These are phyloP conservation scores for Parnassius apollo DNA, from an alignment of 2,888 invertebrate genomes.

Conservation along the genomic window DNA sequence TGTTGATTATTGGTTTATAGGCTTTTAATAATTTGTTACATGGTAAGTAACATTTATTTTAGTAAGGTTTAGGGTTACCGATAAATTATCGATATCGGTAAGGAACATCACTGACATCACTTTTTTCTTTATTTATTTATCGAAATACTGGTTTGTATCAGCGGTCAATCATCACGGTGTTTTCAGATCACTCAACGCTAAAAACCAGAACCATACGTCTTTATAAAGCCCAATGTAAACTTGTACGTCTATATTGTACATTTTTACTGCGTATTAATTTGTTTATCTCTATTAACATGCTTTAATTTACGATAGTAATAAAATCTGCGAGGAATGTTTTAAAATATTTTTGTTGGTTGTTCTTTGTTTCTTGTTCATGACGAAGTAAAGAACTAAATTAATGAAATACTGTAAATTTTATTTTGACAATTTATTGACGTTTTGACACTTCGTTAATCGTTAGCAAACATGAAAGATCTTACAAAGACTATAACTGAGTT, in stretches of 20 bases:
- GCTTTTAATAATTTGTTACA: too few species aligned
- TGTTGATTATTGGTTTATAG: too few species aligned
- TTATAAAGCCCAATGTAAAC: constrained; percentile 72
- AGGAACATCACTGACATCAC: constrained; percentile 38
- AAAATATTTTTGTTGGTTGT: constrained; percentile 10
- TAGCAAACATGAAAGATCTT: too few species aligned
- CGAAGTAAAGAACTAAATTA: background rate
- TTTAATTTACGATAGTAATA: constrained; percentile 62
- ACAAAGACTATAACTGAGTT: too few species aligned
- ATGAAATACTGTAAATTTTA: too few species aligned
- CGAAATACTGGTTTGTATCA: constrained; percentile 73
- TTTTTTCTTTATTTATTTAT: constrained; percentile 66
- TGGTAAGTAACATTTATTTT: too few species aligned
- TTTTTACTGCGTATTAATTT: constrained; percentile 70
- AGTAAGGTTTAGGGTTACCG: too few species aligned
- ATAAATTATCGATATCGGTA: constrained; percentile 32
- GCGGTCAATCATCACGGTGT: constrained; percentile 70
- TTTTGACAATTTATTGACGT: too few species aligned
- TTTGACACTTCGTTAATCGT: too few species aligned
- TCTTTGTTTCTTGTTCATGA: constrained; percentile 7
- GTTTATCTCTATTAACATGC: constrained; percentile 60
- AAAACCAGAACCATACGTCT: constrained; percentile 69
- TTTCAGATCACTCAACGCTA: constrained; percentile 66
- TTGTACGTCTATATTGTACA: constrained; percentile 59
- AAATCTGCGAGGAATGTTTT: constrained; percentile 44